Base-by-base conservation (phyloP, 1,140 invertebrate genomes). In the Hycleus phaleratus region DNA sequence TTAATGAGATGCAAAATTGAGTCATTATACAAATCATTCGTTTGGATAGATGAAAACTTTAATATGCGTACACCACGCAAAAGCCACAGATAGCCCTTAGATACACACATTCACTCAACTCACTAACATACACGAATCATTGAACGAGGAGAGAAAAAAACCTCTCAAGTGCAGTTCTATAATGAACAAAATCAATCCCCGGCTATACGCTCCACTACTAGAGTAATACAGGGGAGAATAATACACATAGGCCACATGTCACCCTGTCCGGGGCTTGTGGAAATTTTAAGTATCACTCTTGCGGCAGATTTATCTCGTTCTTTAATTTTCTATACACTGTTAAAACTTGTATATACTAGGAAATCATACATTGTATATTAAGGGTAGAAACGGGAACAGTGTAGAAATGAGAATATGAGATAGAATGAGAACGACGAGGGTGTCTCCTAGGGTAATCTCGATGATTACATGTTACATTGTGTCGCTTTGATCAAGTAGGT, bases 381-480 rank as follows among this genome's bases (percentile, higher is more conserved):
- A 18, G 18, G 18, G 18, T 18, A 12, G 18, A 2, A 18, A 18
- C 18, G 18, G 18, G 38, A 10, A 18, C 59, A 43, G 54, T 47
- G 48, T 53, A 51, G 9, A 32, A 32, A 32, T 5, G 32, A 32
- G 32, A 32, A 32, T 5, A 7, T 5, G 7, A 32, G 32, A 32
- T 32, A 32, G 32, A 32, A 7, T 32, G 32, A 7, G 7, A 32
- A 7, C 4, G 32, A 32, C 7, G 32, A 32, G 60, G 56, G 56
- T 50, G 32, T 7, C 8, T 47, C 42, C 50, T 53, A 49, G 59
- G 54, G 59, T 61, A 68, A 68, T 68, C 63, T 56, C 57, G 55
- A 59, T 67, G 67, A 68, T 67, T 68, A 63, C 65, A 65, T 58
- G 65, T 67, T 67, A 65, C 63, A 65, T 66, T 64, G 64, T 63